Evolutionary conservation across 2,797 vertebrate species (phyloP).

Genomic region (Phrynocephalus forsythii): DNA sequence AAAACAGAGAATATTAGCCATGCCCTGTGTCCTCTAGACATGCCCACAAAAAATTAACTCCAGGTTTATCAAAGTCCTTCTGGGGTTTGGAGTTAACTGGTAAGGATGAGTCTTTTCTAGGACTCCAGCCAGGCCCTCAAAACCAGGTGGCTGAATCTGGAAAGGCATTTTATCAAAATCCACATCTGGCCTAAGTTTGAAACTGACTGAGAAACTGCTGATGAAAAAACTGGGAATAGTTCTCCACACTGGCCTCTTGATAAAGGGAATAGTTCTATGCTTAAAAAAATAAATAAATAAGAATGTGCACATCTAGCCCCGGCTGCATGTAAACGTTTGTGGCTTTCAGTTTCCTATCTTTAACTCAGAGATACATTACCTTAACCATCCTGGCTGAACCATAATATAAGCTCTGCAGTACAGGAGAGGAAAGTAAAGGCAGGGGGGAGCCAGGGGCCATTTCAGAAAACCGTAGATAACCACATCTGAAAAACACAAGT

Average conservation of each 20-base stretch:
- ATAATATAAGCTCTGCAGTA: background rate
- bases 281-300: background rate
- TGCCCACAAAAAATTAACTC: too few relatives aligned
- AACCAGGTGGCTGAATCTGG: too few relatives aligned
- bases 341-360: slow-evolving; percentile 38
- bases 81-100: too few relatives aligned
- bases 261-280: slow-evolving; percentile 17
- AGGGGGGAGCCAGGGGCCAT: slow-evolving; percentile 21
- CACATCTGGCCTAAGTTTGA: background rate
- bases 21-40: too few relatives aligned
- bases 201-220: background rate
- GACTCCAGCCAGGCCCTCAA: too few relatives aligned
- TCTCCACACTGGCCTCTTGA: background rate
- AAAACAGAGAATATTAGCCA: too few relatives aligned
- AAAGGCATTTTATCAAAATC: too few relatives aligned
- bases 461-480: slow-evolving; percentile 59
- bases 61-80: too few relatives aligned
- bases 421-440: slow-evolving; percentile 14
- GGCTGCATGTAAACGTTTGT: background rate
- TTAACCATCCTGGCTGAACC: slow-evolving; percentile 3
- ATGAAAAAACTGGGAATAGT: too few relatives aligned
- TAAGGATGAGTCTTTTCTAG: too few relatives aligned
- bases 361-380: slow-evolving; percentile 6
- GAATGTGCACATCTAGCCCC: rapidly evolving
- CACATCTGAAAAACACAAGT: slow-evolving; percentile 64